These are phyloP conservation scores for Melanerpes formicivorus DNA, from an alignment of 2,113 vertebrate genomes.

Conservation along the genomic window DNA sequence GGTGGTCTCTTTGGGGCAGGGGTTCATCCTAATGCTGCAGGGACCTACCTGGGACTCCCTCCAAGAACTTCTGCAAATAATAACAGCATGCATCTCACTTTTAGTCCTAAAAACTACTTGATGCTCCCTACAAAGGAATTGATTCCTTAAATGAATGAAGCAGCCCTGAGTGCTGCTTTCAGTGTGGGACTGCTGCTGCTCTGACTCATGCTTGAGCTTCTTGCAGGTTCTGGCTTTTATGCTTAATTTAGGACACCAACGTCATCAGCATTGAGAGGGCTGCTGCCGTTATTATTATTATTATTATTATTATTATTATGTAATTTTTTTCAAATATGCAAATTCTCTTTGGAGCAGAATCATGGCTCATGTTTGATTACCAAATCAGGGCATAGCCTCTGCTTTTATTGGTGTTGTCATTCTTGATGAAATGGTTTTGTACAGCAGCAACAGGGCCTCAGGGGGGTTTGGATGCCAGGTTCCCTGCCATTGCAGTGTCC, in stretches of 20 bases:
- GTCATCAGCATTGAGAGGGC: neutral
- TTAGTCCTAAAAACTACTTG: constrained; percentile 14
- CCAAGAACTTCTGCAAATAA: neutral
- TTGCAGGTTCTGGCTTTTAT: neutral
- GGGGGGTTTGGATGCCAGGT: neutral
- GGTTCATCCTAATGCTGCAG: neutral
- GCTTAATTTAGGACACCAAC: constrained; percentile 33
- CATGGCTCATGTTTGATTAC: neutral
- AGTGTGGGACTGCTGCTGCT: neutral
- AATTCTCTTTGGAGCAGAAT: neutral
- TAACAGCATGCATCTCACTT: neutral
- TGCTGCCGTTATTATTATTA: neutral
- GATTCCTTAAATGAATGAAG: constrained; percentile 53
- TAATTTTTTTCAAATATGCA: constrained; percentile 18
- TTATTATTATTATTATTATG: neutral
- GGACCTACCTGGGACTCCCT: neutral
- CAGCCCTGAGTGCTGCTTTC: neutral
- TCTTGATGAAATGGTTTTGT: neutral
- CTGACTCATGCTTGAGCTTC: constrained; percentile 31
- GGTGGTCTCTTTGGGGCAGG: neutral
- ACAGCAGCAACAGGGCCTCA: neutral
- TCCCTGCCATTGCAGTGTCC: neutral
- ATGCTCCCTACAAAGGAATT: constrained; percentile 15
- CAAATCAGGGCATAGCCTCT: neutral
- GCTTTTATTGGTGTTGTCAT: neutral